phyloP scores from a whole-genome alignment of 2,888 invertebrate genomes.

The Melanostoma scalare region DNA sequence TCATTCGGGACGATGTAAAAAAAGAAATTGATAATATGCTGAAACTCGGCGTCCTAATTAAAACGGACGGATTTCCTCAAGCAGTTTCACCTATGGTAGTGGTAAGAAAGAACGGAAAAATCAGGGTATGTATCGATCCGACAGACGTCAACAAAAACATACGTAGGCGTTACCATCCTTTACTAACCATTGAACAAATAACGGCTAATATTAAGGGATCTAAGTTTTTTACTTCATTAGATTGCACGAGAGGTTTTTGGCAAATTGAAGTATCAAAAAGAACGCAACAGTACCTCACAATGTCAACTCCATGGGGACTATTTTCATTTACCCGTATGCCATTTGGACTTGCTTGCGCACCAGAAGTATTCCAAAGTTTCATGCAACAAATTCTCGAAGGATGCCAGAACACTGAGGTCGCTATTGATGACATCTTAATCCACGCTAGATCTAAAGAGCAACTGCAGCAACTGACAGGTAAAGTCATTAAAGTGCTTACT shows the following conservation, averaged over 20 bases:
- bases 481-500: constrained; percentile 63
- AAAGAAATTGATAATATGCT: constrained; percentile 60
- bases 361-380: constrained; percentile 75
- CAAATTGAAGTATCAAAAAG: constrained; percentile 71
- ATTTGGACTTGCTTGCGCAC: constrained; percentile 67
- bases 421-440: constrained; percentile 75
- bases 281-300: constrained; percentile 68
- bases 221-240: constrained; percentile 64
- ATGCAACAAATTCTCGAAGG: constrained; percentile 67
- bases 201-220: constrained; percentile 56
- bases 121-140: constrained; percentile 49
- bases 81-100: constrained; percentile 65
- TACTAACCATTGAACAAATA: constrained; percentile 65
- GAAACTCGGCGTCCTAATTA: constrained; percentile 43
- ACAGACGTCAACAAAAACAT: constrained; percentile 66
- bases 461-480: constrained; percentile 63
- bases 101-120: constrained; percentile 56
- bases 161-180: constrained; percentile 57
- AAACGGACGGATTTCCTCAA: constrained; percentile 49
- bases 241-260: constrained; percentile 71
- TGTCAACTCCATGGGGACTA: constrained; percentile 71
- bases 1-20: constrained; percentile 54
- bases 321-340: constrained; percentile 68
- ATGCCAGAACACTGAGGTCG: constrained; percentile 67
- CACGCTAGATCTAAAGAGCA: constrained; percentile 72